phyloP scores from a whole-genome alignment of 2,113 vertebrate species.

The Xyrauchen texanus region DNA sequence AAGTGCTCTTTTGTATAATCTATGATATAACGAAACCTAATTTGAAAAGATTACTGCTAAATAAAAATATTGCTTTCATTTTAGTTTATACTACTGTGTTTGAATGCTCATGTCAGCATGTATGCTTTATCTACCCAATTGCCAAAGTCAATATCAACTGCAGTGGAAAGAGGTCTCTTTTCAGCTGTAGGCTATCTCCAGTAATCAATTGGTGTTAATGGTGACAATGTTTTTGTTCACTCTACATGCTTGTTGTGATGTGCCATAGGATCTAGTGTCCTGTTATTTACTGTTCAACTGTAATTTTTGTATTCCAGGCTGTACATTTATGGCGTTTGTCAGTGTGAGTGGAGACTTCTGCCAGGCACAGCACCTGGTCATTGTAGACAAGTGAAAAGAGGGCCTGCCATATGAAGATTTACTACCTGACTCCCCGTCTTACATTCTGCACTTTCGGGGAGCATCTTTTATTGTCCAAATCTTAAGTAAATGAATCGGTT shows the following conservation, averaged over 20 bases:
- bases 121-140: slow-evolving; percentile 60
- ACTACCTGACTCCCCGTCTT: slow-evolving; percentile 64
- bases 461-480: slow-evolving; percentile 56
- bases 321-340: slow-evolving; percentile 99
- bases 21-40: neutral
- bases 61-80: neutral
- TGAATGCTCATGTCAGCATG: slow-evolving; percentile 29
- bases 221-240: slow-evolving; percentile 15
- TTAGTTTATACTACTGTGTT: neutral
- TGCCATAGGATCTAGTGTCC: slow-evolving; percentile 2
- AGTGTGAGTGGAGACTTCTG: slow-evolving; percentile 95
- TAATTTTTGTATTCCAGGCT: slow-evolving; percentile 76
- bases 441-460: slow-evolving; percentile 60
- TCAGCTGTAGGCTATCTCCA: slow-evolving; percentile 18
- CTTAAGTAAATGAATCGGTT: slow-evolving; percentile 52
- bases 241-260: slow-evolving; percentile 15
- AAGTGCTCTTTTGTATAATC: slow-evolving; percentile 13
- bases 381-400: slow-evolving; percentile 92
- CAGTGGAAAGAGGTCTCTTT: slow-evolving; percentile 19
- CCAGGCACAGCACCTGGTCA: slow-evolving; percentile 97
- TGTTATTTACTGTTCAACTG: neutral
- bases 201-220: slow-evolving; percentile 29
- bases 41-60: neutral
- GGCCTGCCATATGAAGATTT: slow-evolving; percentile 58
- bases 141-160: slow-evolving; percentile 21